A percentile compares a stretch with the other conserved stretches of the same genome.
Conservation (phyloP, 2,797 vertebrate species). For the Hippocampus kuda region DNA sequence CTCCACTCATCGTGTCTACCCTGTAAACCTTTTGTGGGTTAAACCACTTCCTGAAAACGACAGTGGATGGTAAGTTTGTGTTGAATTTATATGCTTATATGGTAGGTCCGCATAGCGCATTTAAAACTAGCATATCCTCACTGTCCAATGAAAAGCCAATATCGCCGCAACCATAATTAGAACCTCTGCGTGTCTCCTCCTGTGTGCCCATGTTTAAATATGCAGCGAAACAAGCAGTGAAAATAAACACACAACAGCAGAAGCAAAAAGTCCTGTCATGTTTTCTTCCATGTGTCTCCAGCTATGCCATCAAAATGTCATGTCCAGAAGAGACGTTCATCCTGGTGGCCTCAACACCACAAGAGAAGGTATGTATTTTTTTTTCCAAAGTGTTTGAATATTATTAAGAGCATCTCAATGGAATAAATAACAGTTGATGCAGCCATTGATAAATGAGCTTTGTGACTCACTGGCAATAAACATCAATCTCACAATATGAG, state of each 20-base stretch:
- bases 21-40: constrained; percentile 85
- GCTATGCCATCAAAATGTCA: constrained; percentile 84
- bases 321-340: constrained; percentile 90
- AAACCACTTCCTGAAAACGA: constrained; percentile 82
- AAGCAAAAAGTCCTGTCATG: background rate
- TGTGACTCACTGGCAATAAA: no score
- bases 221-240: background rate
- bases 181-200: no score
- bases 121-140: no score
- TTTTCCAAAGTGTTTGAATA: background rate
- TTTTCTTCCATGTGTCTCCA: constrained; percentile 34
- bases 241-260: background rate
- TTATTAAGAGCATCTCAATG: background rate
- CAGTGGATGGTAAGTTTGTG: constrained; percentile 76
- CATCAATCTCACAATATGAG: background rate
- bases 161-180: no score
- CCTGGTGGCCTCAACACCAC: constrained; percentile 79
- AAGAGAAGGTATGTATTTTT: constrained; percentile 78
- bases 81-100: background rate
- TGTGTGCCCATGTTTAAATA: no score
- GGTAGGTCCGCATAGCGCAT: background rate
- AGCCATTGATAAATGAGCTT: background rate
- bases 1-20: constrained; percentile 83
- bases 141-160: no score
- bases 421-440: background rate